phyloP scores from a whole-genome alignment of 2,797 vertebrate species.

The Hafferia zeledoni region DNA sequence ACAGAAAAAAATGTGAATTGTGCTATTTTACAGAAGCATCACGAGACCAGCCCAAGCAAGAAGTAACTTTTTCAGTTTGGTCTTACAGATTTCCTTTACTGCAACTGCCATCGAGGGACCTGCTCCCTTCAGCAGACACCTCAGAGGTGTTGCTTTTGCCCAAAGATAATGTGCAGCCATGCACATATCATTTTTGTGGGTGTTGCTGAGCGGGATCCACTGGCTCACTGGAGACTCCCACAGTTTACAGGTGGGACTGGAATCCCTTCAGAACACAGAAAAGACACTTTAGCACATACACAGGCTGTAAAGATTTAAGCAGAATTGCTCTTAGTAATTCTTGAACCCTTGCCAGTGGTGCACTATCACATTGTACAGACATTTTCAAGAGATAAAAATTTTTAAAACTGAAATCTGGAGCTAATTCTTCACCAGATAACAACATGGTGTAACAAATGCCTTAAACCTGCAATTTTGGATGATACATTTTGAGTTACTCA shows the following conservation, averaged over 20 bases:
- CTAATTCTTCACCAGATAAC: background rate
- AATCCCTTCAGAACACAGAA: background rate
- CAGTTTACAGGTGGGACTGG: background rate
- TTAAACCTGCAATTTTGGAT: background rate
- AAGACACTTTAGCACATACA: background rate
- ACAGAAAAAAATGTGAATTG: background rate
- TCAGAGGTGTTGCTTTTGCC: background rate
- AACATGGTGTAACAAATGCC: background rate
- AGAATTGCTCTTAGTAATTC: background rate
- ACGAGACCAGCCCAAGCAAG: background rate
- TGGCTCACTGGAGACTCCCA: background rate
- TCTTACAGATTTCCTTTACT: background rate
- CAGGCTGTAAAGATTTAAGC: background rate
- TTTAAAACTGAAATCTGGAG: background rate
- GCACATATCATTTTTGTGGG: background rate
- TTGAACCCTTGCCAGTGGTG: background rate
- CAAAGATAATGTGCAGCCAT: background rate
- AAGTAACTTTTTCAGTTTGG: background rate
- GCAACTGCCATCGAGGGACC: background rate
- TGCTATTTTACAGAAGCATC: background rate
- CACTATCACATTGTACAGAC: background rate
- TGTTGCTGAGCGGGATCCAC: background rate
- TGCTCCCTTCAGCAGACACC: rapidly evolving
- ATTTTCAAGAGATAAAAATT: background rate
- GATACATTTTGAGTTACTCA: background rate